A percentile compares a stretch with the other conserved stretches of the same genome.
phyloP scores from a whole-genome alignment of 2,113 vertebrate species.

The Pristiophorus japonicus region DNA sequence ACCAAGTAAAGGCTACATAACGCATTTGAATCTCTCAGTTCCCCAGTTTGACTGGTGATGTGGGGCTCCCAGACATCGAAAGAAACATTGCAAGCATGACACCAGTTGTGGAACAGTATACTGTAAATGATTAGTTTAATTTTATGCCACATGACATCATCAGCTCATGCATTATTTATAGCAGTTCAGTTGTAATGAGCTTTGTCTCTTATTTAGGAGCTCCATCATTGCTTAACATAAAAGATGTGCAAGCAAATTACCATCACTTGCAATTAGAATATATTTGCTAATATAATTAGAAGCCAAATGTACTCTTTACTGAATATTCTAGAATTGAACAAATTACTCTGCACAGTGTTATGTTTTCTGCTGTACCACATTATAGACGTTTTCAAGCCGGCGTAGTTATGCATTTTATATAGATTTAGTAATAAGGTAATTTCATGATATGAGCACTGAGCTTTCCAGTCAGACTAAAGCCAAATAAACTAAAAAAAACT shows the following conservation, averaged over 20 bases:
- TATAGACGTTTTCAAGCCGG: background rate
- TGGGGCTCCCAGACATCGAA: no score
- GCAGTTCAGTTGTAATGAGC: background rate
- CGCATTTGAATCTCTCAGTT: background rate
- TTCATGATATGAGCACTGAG: background rate
- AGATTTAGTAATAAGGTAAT: background rate
- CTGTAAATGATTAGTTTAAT: background rate
- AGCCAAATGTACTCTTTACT: background rate
- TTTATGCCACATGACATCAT: conserved; percentile 24
- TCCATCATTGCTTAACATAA: conserved; percentile 32
- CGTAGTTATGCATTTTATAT: background rate
- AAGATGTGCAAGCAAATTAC: conserved; percentile 2
- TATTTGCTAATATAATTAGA: conserved; percentile 30
- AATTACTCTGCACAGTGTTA: background rate
- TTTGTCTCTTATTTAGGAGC: conserved; percentile 9
- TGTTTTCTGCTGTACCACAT: background rate
- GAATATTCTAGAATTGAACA: background rate
- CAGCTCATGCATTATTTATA: background rate
- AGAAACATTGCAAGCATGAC: background rate
- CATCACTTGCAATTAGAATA: background rate
- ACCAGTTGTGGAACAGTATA: background rate
- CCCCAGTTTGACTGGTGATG: background rate
- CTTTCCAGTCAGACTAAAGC: background rate
- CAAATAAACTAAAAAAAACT: background rate
- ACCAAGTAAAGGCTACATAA: background rate